phyloP scores from a whole-genome alignment of 2,113 vertebrate species.

The Oplegnathus fasciatus region DNA sequence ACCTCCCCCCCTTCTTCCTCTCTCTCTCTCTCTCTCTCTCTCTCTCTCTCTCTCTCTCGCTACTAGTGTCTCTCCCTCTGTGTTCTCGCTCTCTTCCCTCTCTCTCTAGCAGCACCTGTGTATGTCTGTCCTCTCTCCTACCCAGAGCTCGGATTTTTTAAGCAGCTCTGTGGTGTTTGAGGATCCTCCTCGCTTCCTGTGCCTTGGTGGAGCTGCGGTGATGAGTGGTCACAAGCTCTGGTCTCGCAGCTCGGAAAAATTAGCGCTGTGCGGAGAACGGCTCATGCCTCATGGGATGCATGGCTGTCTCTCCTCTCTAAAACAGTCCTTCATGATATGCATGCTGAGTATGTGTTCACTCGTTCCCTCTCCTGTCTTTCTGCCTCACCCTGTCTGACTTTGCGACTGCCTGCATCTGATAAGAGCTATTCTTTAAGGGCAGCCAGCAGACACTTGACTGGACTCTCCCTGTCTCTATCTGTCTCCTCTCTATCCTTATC shows the following conservation, averaged over 20 bases:
- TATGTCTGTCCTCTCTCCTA: slow-evolving; percentile 67
- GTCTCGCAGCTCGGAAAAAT: slow-evolving; percentile 20
- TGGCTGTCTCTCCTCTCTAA: slow-evolving; percentile 50
- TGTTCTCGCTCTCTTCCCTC: slow-evolving; percentile 23
- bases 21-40: slow-evolving; percentile 35
- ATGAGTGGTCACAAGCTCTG: slow-evolving; percentile 50
- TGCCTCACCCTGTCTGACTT: slow-evolving; percentile 39
- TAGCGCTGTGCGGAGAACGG: slow-evolving; percentile 17
- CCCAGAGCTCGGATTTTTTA: slow-evolving; percentile 47
- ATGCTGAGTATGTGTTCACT: not conserved
- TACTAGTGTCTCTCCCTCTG: slow-evolving; percentile 12
- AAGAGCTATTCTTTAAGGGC: slow-evolving; percentile 62
- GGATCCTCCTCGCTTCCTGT: slow-evolving; percentile 58
- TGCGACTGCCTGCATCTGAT: slow-evolving; percentile 64
- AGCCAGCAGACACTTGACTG: slow-evolving; percentile 59
- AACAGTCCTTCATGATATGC: slow-evolving; percentile 38
- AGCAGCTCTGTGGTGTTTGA: slow-evolving; percentile 48
- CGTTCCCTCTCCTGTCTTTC: slow-evolving; percentile 16
- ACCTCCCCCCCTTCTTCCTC: slow-evolving; percentile 44
- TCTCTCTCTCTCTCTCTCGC: slow-evolving; percentile 43
- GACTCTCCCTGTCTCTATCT: slow-evolving; percentile 48
- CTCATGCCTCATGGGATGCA: slow-evolving; percentile 48
- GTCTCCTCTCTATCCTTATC: slow-evolving; percentile 52
- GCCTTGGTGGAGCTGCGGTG: slow-evolving; percentile 33
- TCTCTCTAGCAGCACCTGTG: slow-evolving; percentile 82